A percentile compares a stretch with the other conserved stretches of the same genome.
Conservation (phyloP, 2,797 vertebrate species). For the Ctenopoma multispine region DNA sequence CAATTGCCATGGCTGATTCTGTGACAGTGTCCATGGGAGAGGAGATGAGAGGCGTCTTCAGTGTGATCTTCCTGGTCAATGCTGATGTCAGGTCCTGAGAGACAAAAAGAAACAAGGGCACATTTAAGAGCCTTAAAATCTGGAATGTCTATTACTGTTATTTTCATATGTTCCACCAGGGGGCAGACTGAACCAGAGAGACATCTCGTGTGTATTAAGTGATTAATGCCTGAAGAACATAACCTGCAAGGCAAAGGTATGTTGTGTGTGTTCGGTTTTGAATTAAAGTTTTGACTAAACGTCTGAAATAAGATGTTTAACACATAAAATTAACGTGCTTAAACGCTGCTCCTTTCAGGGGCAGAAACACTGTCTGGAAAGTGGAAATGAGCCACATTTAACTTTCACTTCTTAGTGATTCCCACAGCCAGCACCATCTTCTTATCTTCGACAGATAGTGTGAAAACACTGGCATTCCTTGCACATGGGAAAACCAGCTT, state of each 20-base stretch:
- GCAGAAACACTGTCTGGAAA: not conserved
- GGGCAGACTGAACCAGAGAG: constrained; percentile 44
- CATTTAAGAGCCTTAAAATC: not conserved
- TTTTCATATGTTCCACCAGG: constrained; percentile 59
- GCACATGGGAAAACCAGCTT: constrained; percentile 53
- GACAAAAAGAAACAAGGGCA: not conserved
- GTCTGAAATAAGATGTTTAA: not conserved
- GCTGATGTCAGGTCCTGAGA: constrained; percentile 92
- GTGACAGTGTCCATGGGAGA: constrained; percentile 98
- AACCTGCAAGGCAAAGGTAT: not conserved
- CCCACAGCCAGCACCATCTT: constrained; percentile 45
- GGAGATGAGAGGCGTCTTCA: constrained; percentile 94
- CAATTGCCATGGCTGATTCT: constrained; percentile 95
- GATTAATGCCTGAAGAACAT: not conserved
- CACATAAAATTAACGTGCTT: not conserved
- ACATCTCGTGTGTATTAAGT: not conserved
- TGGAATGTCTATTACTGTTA: not conserved
- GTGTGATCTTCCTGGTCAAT: constrained; percentile 92
- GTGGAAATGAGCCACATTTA: constrained; percentile 7
- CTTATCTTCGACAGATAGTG: constrained; percentile 20
- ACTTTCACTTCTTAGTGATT: constrained; percentile 26
- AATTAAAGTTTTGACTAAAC: not conserved
- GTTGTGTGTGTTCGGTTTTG: not conserved
- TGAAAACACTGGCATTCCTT: constrained; percentile 54
- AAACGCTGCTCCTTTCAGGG: not conserved